Conservation (phyloP, 2,888 invertebrate genomes). For the Masnerella sp. region DNA sequence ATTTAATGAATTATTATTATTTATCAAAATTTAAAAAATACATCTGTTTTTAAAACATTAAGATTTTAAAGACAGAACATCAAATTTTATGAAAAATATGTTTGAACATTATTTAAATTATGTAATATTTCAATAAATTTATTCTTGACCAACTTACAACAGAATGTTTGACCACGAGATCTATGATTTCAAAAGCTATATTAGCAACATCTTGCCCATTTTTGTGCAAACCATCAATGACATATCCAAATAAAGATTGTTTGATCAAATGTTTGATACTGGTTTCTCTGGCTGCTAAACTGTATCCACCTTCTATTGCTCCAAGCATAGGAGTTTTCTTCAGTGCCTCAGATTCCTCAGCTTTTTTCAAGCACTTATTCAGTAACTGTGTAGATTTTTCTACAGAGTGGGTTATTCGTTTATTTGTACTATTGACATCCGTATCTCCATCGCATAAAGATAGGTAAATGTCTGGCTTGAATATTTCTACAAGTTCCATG, state of each 20-base stretch:
- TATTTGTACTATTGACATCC: slow-evolving; percentile 82
- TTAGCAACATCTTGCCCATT: slow-evolving; percentile 83
- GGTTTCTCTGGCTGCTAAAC: slow-evolving; percentile 81
- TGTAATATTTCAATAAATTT: too few species aligned
- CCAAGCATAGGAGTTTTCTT: slow-evolving; percentile 81
- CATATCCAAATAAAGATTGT: slow-evolving; percentile 83
- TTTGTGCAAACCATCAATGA: slow-evolving; percentile 90
- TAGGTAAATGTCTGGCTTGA: slow-evolving; percentile 90
- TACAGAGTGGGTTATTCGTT: slow-evolving; percentile 85
- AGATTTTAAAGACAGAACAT: too few species aligned
- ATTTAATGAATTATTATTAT: too few species aligned
- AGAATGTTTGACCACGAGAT: slow-evolving; percentile 82
- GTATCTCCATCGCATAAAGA: slow-evolving; percentile 89
- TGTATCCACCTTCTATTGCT: slow-evolving; percentile 87
- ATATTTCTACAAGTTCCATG: slow-evolving; percentile 87
- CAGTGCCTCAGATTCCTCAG: slow-evolving; percentile 80
- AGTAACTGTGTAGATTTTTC: slow-evolving; percentile 84
- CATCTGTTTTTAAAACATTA: too few species aligned
- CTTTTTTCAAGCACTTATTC: slow-evolving; percentile 83
- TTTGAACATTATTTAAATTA: too few species aligned
- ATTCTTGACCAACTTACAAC: too few species aligned
- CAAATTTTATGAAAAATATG: too few species aligned
- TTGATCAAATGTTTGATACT: slow-evolving; percentile 82
- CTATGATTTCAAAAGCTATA: slow-evolving; percentile 79
- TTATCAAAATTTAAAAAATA: too few species aligned